phyloP scores from a whole-genome alignment of 2,797 vertebrate species.

The Peromyscus aztecus region DNA sequence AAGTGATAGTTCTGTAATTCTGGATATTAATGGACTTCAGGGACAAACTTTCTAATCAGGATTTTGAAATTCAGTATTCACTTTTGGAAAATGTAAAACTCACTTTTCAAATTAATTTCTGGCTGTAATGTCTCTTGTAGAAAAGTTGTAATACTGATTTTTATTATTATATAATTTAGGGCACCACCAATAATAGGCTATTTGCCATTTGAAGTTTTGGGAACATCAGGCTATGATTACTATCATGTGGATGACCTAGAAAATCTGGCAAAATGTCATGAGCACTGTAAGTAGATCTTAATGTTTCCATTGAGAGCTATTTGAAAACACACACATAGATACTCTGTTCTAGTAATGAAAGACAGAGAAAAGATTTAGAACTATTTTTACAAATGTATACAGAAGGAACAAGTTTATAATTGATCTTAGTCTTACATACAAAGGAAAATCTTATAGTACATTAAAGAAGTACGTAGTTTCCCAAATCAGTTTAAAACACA shows the following conservation, averaged over 20 bases:
- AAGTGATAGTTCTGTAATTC: conserved; percentile 7
- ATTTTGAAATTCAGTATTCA: conserved; percentile 30
- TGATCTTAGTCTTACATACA: background rate
- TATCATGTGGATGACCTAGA: conserved; percentile 99
- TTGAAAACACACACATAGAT: conserved; percentile 32
- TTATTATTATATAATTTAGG: conserved; percentile 87
- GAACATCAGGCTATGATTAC: conserved; percentile 98
- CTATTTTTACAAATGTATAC: conserved; percentile 48
- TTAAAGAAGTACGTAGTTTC: conserved; percentile 39
- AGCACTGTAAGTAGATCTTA: conserved; percentile 93
- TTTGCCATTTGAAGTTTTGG: conserved; percentile 98
- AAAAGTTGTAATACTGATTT: conserved; percentile 54
- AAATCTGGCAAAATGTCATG: conserved; percentile 97
- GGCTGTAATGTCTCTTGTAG: conserved; percentile 41
- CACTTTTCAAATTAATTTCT: conserved; percentile 45
- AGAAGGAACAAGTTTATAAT: conserved; percentile 50
- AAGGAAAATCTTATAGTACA: background rate
- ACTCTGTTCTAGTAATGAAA: background rate
- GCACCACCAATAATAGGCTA: conserved; percentile 98
- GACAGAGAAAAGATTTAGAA: background rate
- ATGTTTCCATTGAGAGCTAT: conserved; percentile 56
- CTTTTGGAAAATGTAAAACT: conserved; percentile 40
- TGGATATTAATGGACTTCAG: conserved; percentile 51
- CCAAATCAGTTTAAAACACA: conserved; percentile 13
- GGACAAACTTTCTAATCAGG: conserved; percentile 40